Percentiles rank a stretch among this genome's conserved stretches.
Evolutionary conservation across 1,140 invertebrate genomes (phyloP).

Genomic region (Apis florea): DNA sequence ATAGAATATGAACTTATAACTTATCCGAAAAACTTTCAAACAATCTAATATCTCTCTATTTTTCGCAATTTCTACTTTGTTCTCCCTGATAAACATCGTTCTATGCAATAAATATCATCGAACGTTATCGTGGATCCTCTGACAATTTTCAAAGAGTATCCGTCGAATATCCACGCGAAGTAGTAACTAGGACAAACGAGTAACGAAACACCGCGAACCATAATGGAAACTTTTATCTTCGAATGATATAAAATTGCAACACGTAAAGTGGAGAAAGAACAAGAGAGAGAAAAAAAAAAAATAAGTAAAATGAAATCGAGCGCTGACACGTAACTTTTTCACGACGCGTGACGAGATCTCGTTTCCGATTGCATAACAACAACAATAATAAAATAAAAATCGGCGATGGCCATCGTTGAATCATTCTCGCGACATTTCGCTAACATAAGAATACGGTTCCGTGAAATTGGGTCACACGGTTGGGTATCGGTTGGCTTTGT

Average conservation of each 20-base stretch:
- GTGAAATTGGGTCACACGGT: slow-evolving; percentile 39
- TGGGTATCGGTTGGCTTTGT: background rate
- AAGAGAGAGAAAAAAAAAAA: background rate
- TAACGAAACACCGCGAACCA: slow-evolving; percentile 14
- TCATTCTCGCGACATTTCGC: slow-evolving; percentile 28
- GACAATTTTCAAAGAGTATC: background rate
- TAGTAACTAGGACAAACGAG: slow-evolving; percentile 14
- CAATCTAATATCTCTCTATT: no score
- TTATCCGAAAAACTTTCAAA: no score
- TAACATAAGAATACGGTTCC: background rate
- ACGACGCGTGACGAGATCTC: slow-evolving; percentile 33
- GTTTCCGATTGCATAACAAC: slow-evolving; percentile 56
- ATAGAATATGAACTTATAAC: no score
- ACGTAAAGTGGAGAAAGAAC: no score
- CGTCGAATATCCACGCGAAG: background rate
- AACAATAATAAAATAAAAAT: background rate
- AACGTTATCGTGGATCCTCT: no score
- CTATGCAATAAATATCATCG: no score
- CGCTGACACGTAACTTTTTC: slow-evolving; percentile 28
- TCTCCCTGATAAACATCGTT: no score
- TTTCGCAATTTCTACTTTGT: no score
- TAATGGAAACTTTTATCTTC: slow-evolving; percentile 7
- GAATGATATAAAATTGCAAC: slow-evolving; percentile 33
- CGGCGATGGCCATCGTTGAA: slow-evolving; percentile 35
- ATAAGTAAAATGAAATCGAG: background rate